Percentiles rank a stretch among this genome's conserved stretches.
phyloP scores from a whole-genome alignment of 2,888 invertebrate genomes.

The Dicycla oo region DNA sequence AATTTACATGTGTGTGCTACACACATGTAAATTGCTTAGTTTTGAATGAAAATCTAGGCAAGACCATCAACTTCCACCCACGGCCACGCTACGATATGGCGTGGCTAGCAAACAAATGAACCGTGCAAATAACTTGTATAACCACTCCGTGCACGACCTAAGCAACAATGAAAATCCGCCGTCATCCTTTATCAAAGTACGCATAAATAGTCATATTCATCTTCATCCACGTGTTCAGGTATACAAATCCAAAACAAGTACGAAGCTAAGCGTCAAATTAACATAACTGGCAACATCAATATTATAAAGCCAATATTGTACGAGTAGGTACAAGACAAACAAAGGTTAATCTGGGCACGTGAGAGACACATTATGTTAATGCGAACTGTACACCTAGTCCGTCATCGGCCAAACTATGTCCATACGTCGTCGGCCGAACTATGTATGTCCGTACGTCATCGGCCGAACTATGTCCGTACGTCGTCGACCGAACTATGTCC shows the following conservation, averaged over 20 bases:
- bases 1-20: too few relatives aligned
- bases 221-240: conserved; percentile 1
- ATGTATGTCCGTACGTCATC: too few relatives aligned
- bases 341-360: conserved; percentile 59
- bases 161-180: background rate
- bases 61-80: background rate
- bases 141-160: background rate
- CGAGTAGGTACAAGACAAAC: conserved; percentile 40
- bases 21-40: background rate
- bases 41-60: background rate
- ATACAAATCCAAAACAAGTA: conserved; percentile 13
- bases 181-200: background rate
- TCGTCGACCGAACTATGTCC: background rate
- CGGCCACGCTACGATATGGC: background rate
- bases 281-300: conserved; percentile 59
- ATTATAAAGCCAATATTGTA: conserved; percentile 54
- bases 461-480: background rate
- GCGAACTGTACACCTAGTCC: background rate
- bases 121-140: too few relatives aligned
- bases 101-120: background rate
- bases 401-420: background rate
- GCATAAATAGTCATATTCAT: conserved; percentile 6
- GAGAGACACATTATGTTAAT: conserved; percentile 55
- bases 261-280: conserved; percentile 40
- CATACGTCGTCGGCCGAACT: background rate